These are phyloP conservation scores for Sarcophaga rosellei DNA, from an alignment of 2,888 invertebrate species.

Conservation along the genomic window DNA sequence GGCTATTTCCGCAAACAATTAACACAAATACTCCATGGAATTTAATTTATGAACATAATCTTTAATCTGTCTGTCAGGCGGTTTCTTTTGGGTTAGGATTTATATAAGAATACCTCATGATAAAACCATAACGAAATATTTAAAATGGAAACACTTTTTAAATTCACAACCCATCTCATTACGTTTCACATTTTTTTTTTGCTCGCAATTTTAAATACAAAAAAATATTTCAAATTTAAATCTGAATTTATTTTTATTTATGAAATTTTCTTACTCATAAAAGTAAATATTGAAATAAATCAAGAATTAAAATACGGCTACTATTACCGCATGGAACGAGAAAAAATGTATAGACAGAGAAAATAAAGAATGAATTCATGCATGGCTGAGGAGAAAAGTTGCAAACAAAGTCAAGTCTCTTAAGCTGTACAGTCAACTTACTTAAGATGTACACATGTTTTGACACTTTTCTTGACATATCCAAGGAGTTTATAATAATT, in stretches of 20 bases:
- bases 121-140: neutral
- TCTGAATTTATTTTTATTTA: neutral
- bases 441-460: too few relatives aligned
- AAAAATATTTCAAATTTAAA: too few relatives aligned
- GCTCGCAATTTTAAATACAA: too few relatives aligned
- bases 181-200: neutral
- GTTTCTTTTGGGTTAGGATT: too few relatives aligned
- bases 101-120: too few relatives aligned
- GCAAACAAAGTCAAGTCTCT: too few relatives aligned
- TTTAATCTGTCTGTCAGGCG: neutral
- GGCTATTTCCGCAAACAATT: neutral
- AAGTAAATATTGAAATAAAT: neutral
- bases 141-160: neutral
- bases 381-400: neutral
- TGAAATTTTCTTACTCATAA: constrained; percentile 4
- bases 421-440: too few relatives aligned
- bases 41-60: constrained; percentile 28
- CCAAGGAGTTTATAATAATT: too few relatives aligned
- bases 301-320: neutral
- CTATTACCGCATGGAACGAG: too few relatives aligned
- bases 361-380: neutral
- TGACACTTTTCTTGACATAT: too few relatives aligned
- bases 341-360: neutral
- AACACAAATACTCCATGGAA: constrained; percentile 9
- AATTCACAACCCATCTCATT: neutral